Evolutionary conservation across 2,797 vertebrate genomes (phyloP).

Genomic region (Etheostoma perlongum): DNA sequence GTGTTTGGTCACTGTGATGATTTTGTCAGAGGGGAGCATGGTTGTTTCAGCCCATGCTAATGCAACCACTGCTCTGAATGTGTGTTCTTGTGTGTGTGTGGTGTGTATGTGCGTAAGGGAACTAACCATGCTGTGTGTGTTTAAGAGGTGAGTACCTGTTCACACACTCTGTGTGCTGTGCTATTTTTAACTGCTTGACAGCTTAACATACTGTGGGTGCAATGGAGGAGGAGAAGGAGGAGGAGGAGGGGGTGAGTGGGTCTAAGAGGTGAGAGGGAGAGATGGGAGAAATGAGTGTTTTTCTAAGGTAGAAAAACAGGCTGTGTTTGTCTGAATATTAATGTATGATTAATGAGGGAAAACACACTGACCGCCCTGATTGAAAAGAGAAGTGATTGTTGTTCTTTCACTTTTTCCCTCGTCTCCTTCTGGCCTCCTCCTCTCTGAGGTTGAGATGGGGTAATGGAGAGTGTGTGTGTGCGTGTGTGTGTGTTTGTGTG

Average conservation of each 20-base stretch:
- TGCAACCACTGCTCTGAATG: slow-evolving; percentile 36
- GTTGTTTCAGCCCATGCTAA: slow-evolving; percentile 57
- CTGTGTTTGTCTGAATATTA: slow-evolving; percentile 83
- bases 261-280: slow-evolving; percentile 47
- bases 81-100: slow-evolving; percentile 23
- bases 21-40: slow-evolving; percentile 45
- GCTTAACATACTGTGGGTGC: slow-evolving; percentile 68
- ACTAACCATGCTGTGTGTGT: slow-evolving; percentile 61
- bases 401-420: slow-evolving; percentile 56
- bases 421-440: slow-evolving; percentile 39
- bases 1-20: slow-evolving; percentile 60
- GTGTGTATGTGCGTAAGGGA: slow-evolving; percentile 32
- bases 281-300: slow-evolving; percentile 67
- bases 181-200: slow-evolving; percentile 77
- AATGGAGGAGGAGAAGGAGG: slow-evolving; percentile 24
- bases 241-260: slow-evolving; percentile 12
- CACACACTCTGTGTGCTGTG: slow-evolving; percentile 55
- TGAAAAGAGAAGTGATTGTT: slow-evolving; percentile 77
- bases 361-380: slow-evolving; percentile 75
- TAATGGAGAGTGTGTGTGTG: slow-evolving; percentile 29
- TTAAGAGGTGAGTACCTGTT: slow-evolving; percentile 78
- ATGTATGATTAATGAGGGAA: slow-evolving; percentile 85
- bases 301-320: slow-evolving; percentile 78
- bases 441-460: slow-evolving; percentile 50
- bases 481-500: not conserved